Evolutionary conservation across 2,113 vertebrate species (phyloP).

Genomic region (Corythaixoides concolor): DNA sequence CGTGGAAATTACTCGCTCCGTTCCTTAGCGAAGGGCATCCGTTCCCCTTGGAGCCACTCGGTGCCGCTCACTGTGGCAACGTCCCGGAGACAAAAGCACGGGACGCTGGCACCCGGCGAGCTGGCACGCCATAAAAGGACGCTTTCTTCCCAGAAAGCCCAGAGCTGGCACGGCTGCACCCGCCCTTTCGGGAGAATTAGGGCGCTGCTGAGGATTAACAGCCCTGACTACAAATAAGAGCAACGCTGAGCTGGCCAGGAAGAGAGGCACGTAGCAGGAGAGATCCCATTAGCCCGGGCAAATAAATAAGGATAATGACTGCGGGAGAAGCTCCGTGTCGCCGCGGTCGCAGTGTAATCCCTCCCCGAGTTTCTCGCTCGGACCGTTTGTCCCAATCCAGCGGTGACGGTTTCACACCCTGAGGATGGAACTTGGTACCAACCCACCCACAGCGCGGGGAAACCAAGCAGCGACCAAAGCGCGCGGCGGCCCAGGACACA

Average conservation of each 20-base stretch:
- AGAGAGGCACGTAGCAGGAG: background rate
- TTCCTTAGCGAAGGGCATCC: background rate
- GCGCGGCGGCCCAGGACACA: background rate
- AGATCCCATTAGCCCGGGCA: background rate
- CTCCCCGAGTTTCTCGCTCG: rapidly evolving
- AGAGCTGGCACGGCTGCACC: background rate
- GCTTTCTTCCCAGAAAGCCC: background rate
- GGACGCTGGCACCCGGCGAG: background rate
- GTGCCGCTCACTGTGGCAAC: background rate
- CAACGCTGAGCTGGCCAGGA: background rate
- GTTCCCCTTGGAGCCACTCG: background rate
- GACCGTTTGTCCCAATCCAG: background rate
- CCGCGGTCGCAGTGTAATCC: rapidly evolving
- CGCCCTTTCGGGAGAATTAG: background rate
- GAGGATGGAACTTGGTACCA: background rate
- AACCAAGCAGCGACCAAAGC: background rate
- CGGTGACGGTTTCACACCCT: background rate
- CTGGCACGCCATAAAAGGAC: background rate
- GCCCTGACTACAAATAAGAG: background rate
- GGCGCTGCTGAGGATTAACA: constrained; percentile 6
- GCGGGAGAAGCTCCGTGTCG: background rate
- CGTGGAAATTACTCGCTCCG: background rate
- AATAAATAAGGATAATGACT: background rate
- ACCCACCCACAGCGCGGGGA: rapidly evolving
- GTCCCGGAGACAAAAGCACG: background rate